These are phyloP conservation scores for Sardinella longiceps DNA, from an alignment of 2,797 vertebrate species.

Conservation along the genomic window DNA sequence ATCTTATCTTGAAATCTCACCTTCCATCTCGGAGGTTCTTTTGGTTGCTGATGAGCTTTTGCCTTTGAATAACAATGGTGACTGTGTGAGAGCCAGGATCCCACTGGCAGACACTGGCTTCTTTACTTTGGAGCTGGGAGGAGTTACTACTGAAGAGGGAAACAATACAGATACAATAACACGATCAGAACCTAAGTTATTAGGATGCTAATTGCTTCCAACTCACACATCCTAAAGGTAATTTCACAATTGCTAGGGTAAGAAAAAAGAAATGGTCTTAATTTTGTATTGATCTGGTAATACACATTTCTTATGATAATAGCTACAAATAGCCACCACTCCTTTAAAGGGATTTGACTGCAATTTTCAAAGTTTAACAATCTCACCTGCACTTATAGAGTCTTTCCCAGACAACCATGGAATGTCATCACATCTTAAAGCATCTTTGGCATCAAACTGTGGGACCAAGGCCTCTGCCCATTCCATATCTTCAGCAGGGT, in stretches of 20 bases:
- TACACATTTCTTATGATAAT: neutral
- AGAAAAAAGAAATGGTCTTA: no score
- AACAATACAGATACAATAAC: conserved; percentile 36
- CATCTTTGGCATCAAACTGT: conserved; percentile 45
- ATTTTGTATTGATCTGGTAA: no score
- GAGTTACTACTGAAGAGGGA: conserved; percentile 62
- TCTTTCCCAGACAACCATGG: conserved; percentile 49
- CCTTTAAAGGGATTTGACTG: neutral
- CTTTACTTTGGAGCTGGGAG: conserved; percentile 70
- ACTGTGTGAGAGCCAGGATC: conserved; percentile 88
- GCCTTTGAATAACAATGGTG: conserved; percentile 85
- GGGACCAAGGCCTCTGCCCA: conserved; percentile 59
- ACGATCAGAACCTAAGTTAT: neutral
- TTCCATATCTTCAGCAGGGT: conserved; percentile 62
- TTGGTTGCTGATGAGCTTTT: conserved; percentile 58
- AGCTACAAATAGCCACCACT: neutral
- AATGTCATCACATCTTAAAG: conserved; percentile 53
- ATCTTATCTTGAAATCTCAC: conserved; percentile 26
- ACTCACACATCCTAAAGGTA: neutral
- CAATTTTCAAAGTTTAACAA: neutral
- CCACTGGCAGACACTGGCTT: conserved; percentile 80
- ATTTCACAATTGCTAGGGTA: neutral
- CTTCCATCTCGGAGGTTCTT: conserved; percentile 50
- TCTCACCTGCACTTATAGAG: conserved; percentile 61
- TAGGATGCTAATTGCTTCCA: neutral